These are phyloP conservation scores for Adrianichthys oophorus DNA, from an alignment of 2,797 vertebrate species.

Conservation along the genomic window DNA sequence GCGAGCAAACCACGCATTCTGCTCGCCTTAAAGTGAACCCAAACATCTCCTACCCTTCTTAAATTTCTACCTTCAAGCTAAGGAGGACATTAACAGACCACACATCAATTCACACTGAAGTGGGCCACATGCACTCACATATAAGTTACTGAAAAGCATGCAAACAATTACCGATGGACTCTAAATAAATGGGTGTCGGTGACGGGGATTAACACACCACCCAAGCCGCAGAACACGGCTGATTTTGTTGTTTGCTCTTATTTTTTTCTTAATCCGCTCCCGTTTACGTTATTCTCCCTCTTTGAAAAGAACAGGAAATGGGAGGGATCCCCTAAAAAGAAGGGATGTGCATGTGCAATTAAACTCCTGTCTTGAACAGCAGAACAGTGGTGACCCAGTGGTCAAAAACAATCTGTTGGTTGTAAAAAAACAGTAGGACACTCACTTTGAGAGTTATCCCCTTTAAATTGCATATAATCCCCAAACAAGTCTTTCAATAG, in stretches of 20 bases:
- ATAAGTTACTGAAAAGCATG: slow-evolving; percentile 46
- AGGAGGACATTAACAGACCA: slow-evolving; percentile 71
- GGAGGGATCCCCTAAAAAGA: slow-evolving; percentile 21
- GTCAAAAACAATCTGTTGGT: slow-evolving; percentile 35
- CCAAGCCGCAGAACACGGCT: slow-evolving; percentile 33
- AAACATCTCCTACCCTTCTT: slow-evolving; percentile 59
- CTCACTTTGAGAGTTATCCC: slow-evolving; percentile 9
- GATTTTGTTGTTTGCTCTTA: slow-evolving; percentile 48
- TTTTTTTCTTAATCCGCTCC: slow-evolving; percentile 51
- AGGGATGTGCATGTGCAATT: slow-evolving; percentile 58
- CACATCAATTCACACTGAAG: slow-evolving; percentile 52
- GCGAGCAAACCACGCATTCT: slow-evolving; percentile 30
- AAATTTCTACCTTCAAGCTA: slow-evolving; percentile 47
- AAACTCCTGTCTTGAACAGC: slow-evolving; percentile 45
- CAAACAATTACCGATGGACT: slow-evolving; percentile 22
- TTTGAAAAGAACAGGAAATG: slow-evolving; percentile 51
- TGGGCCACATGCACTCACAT: slow-evolving; percentile 25
- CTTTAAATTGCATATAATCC: background rate
- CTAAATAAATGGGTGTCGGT: slow-evolving; percentile 40
- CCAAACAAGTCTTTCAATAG: no score
- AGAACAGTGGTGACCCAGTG: slow-evolving; percentile 31
- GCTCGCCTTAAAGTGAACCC: slow-evolving; percentile 51
- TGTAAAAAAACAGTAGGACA: background rate
- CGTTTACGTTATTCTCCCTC: slow-evolving; percentile 20
- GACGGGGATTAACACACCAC: slow-evolving; percentile 45